These are phyloP conservation scores for Fundulus diaphanus DNA, from an alignment of 2,797 vertebrate genomes.

Conservation along the genomic window DNA sequence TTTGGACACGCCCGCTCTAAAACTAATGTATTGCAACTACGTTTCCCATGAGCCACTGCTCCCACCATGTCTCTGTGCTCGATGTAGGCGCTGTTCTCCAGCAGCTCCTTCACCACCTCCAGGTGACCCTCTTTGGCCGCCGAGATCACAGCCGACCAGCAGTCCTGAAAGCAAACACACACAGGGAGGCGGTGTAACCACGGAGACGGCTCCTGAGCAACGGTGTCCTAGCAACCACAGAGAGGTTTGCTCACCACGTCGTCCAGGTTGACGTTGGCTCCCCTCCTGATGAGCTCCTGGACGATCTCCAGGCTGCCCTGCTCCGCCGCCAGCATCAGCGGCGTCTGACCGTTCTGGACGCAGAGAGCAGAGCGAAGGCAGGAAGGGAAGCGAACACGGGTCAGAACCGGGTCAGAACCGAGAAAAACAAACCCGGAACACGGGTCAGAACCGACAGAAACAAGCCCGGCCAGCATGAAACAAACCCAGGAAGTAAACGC, in stretches of 20 bases:
- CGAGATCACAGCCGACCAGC: conserved; percentile 96
- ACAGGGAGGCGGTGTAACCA: conserved; percentile 51
- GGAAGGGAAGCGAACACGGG: no score
- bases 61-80: conserved; percentile 97
- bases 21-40: neutral
- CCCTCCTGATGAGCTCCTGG: conserved; percentile 92
- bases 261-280: conserved; percentile 95
- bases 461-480: no score
- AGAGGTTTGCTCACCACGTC: conserved; percentile 85
- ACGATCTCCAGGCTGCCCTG: conserved; percentile 96
- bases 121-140: conserved; percentile 94
- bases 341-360: conserved; percentile 92
- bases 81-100: conserved; percentile 87
- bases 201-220: conserved; percentile 45
- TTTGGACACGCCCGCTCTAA: no score
- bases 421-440: no score
- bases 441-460: no score
- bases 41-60: conserved; percentile 4
- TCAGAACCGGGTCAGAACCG: no score
- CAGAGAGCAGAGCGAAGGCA: no score
- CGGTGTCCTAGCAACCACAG: conserved; percentile 47
- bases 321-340: conserved; percentile 94
- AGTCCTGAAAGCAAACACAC: conserved; percentile 84
- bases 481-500: no score
- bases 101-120: conserved; percentile 90